Base-by-base conservation (phyloP, 2,797 vertebrate species). In the Percopsis omiscomaycus region DNA sequence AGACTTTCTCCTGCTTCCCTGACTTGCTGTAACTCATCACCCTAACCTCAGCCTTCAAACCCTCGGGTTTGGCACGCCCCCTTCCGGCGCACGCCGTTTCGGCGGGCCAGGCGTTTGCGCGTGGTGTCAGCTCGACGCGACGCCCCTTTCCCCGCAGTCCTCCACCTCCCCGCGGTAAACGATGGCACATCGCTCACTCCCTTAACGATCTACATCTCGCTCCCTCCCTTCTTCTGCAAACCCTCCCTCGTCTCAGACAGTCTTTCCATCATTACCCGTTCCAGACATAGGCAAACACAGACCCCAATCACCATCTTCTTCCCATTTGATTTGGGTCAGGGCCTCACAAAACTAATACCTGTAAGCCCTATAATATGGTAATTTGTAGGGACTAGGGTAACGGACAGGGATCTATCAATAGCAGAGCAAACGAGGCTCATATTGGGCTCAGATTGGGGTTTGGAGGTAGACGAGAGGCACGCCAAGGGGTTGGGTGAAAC, bases 371-470 rank as follows among this genome's bases (percentile, higher is more conserved):
- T 92, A 91, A 91, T 90, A 81, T 82, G 71, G 73, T 91, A 70
- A 92, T 92, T 92, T 92, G 90, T 89, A 89, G 85, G 78, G 85
- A 86, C 91, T 89, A 87, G 82, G 64, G 72, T 85, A 77, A 74
- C 77, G 81, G 84, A 89, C 55, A 70, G 62, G 84, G 82, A 91
- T 91, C 90, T 89, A 89, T 91, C 91, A 89, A 86, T 85, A 87
- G 76, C 69, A 5, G 74, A 72, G 64, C 64, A 71, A 67, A 68
- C 64, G 13, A 13, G 58, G 60, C 83, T 84, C 78, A 82, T 71
- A 82, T 80, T 77, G 77, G 87, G 84, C 80, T 81, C 65, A 85
- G 74, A 88, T 89, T 84, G 76, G 75, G 73, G 47, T 80, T 78
- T 49, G 71, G 75, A 78, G 59, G 61, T 66, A 85, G 82, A 79